Conservation (phyloP, 2,113 vertebrate species). For the Zingel zingel region DNA sequence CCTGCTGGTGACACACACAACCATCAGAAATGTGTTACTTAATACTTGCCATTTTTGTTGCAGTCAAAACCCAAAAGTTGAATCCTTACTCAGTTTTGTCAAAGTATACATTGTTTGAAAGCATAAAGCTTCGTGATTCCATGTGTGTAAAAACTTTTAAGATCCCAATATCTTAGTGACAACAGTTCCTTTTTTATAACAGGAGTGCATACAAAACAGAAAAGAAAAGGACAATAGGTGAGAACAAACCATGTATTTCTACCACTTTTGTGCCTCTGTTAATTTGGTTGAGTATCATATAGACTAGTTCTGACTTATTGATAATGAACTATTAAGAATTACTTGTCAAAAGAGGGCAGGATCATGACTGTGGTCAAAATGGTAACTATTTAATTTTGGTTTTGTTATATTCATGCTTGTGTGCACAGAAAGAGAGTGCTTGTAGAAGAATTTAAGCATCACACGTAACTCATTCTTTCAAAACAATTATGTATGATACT, state of each 20-base stretch:
- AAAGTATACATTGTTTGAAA: not conserved
- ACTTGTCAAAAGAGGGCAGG: not conserved
- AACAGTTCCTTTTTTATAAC: not conserved
- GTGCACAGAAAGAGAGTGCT: not conserved
- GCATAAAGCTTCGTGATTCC: not conserved
- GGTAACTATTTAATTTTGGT: not conserved
- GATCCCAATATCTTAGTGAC: not conserved
- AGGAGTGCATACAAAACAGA: not conserved
- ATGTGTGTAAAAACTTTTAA: not conserved
- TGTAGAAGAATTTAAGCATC: not conserved
- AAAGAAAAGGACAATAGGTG: not conserved
- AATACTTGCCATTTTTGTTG: not conserved
- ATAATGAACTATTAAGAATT: not conserved
- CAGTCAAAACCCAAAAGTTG: not conserved
- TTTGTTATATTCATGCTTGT: not conserved
- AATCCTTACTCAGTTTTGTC: not conserved
- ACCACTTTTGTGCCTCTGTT: not conserved
- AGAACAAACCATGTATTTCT: not conserved
- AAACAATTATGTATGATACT: not conserved
- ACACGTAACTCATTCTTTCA: not conserved
- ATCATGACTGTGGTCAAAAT: not conserved
- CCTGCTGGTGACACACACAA: constrained; percentile 72
- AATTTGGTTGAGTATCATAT: not conserved
- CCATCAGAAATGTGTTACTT: not conserved
- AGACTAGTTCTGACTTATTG: not conserved